Conservation (phyloP, 1,140 invertebrate genomes). For the Trachelipus rathkii region DNA sequence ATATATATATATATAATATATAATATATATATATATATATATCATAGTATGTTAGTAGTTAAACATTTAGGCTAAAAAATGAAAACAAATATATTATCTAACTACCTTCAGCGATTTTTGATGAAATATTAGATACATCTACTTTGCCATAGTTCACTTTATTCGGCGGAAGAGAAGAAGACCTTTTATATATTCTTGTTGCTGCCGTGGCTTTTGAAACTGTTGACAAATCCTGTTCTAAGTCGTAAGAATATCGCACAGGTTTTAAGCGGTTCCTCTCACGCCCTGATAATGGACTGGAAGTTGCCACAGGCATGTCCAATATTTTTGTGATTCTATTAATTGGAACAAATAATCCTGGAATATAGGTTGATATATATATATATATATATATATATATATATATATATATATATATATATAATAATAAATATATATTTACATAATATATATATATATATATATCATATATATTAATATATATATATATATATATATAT, state of each 20-base stretch:
- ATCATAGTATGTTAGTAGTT: too few species aligned
- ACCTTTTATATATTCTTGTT: conserved; percentile 18
- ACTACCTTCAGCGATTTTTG: conserved; percentile 48
- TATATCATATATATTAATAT: too few species aligned
- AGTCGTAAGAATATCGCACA: neutral
- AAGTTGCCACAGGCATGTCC: conserved; percentile 31
- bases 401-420: too few species aligned
- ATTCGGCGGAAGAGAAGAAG: conserved; percentile 37
- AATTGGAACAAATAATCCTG: conserved; percentile 42
- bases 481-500: too few species aligned
- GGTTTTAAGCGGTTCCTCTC: conserved; percentile 5
- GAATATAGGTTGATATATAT: neutral
- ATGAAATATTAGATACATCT: conserved; percentile 49
- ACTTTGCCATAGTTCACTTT: conserved; percentile 42
- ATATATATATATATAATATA: too few species aligned
- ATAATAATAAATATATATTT: too few species aligned
- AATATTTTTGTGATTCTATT: conserved; percentile 41
- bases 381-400: neutral
- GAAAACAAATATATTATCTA: too few species aligned
- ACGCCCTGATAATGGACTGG: conserved; percentile 20
- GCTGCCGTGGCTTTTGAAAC: too few species aligned
- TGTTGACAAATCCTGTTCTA: neutral
- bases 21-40: too few species aligned
- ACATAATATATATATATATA: too few species aligned
- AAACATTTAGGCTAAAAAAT: too few species aligned